Percentiles rank a stretch among this genome's conserved stretches.
phyloP scores from a whole-genome alignment of 2,113 vertebrate genomes.

The Anas platyrhynchos region DNA sequence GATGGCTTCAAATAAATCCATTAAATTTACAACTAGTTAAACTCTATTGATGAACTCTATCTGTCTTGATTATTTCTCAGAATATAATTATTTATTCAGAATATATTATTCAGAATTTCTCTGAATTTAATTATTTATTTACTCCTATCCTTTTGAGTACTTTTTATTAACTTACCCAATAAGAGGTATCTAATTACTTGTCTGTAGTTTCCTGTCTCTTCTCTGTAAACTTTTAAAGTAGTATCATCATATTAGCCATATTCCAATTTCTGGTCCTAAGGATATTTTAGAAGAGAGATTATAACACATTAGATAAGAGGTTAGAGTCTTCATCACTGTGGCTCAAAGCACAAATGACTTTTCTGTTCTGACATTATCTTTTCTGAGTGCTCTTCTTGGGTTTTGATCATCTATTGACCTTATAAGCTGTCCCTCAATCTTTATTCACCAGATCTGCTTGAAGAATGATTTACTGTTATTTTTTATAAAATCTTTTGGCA shows the following conservation, averaged over 20 bases:
- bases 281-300: background rate
- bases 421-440: background rate
- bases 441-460: background rate
- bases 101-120: background rate
- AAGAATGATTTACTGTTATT: background rate
- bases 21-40: background rate
- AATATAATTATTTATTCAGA: too few species aligned
- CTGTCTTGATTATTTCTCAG: background rate
- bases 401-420: constrained; percentile 10
- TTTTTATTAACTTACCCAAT: background rate
- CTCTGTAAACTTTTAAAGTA: background rate
- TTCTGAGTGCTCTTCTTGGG: background rate
- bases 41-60: background rate
- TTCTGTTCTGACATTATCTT: background rate
- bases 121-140: too few species aligned
- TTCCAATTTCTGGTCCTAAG: background rate
- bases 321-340: background rate
- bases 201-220: background rate
- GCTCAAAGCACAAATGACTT: background rate
- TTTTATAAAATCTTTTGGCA: background rate
- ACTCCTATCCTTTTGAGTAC: background rate
- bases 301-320: background rate
- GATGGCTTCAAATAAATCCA: background rate
- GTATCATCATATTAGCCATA: background rate
- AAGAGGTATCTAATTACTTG: background rate